These are phyloP conservation scores for Stigmatopora argus DNA, from an alignment of 2,113 vertebrate genomes.

Conservation along the genomic window DNA sequence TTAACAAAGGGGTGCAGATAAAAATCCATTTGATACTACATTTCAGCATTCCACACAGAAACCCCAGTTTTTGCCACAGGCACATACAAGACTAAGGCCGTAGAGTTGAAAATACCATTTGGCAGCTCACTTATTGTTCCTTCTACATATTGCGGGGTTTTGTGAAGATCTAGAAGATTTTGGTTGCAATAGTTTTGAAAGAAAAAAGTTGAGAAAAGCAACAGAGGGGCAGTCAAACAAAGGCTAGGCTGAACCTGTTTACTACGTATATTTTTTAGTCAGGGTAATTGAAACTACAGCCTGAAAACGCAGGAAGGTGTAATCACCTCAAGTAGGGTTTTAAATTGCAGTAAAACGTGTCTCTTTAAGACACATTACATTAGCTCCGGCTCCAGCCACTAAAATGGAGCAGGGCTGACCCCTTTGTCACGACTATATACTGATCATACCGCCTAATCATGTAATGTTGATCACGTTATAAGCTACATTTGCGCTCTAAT, in stretches of 20 bases:
- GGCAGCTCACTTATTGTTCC: constrained; percentile 1
- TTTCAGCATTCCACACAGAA: background rate
- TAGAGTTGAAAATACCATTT: constrained; percentile 10
- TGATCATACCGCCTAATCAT: constrained; percentile 18
- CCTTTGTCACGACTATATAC: constrained; percentile 26
- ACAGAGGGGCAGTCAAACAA: constrained; percentile 11
- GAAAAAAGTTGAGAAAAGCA: constrained; percentile 10
- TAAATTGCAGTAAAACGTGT: constrained; percentile 24
- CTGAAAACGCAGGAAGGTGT: constrained; percentile 13
- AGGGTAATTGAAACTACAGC: constrained; percentile 38
- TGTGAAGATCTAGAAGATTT: constrained; percentile 8
- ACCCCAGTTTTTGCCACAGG: background rate
- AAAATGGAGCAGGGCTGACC: constrained; percentile 24
- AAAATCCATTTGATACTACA: background rate
- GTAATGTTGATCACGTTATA: constrained; percentile 21
- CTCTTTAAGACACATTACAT: constrained; percentile 48
- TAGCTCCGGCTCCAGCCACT: constrained; percentile 31
- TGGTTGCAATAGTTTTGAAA: background rate
- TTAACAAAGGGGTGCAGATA: background rate
- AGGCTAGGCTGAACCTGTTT: constrained; percentile 1
- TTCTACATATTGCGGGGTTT: constrained; percentile 3
- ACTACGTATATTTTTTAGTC: constrained; percentile 20
- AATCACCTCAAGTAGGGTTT: constrained; percentile 35
- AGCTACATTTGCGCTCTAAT: background rate
- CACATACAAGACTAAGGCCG: constrained; percentile 2